Conservation (phyloP, 2,797 vertebrate species). For the Ptychadena robeensis region DNA sequence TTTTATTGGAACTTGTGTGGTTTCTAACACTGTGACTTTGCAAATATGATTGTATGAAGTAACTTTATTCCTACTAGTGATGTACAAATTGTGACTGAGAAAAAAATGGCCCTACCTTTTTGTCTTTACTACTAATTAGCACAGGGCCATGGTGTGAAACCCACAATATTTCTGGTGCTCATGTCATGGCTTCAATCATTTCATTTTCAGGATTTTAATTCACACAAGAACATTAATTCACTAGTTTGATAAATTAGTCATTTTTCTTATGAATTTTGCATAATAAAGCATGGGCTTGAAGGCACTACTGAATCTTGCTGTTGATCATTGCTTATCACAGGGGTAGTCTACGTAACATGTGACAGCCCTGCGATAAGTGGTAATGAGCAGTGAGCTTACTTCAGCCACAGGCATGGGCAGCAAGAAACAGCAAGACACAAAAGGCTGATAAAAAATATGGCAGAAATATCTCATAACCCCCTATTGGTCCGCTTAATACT, state of each 20-base stretch:
- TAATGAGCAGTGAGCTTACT: conserved; percentile 7
- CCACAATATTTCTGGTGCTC: too few relatives aligned
- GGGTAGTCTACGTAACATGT: not conserved
- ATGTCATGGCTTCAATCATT: too few relatives aligned
- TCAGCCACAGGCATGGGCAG: not conserved
- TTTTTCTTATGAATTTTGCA: not conserved
- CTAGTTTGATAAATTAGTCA: not conserved
- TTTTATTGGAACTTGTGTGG: not conserved
- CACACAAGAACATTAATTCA: not conserved
- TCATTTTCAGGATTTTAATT: too few relatives aligned
- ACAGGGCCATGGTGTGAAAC: too few relatives aligned
- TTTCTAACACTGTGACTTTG: not conserved
- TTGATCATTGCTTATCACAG: conserved; percentile 14
- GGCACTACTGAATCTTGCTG: conserved; percentile 10
- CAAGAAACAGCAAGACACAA: not conserved
- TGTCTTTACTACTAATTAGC: too few relatives aligned
- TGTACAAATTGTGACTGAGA: not conserved
- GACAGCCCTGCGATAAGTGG: conserved; percentile 5
- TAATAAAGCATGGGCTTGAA: not conserved
- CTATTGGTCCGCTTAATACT: not conserved
- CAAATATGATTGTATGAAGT: not conserved
- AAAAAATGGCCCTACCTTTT: not conserved
- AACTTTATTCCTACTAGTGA: not conserved
- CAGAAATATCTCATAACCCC: not conserved
- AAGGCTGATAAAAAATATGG: not conserved